Evolutionary conservation across 2,888 invertebrate species (phyloP), one percentile per base, ranked within the genome.

Genomic region (Conomelus anceps): DNA sequence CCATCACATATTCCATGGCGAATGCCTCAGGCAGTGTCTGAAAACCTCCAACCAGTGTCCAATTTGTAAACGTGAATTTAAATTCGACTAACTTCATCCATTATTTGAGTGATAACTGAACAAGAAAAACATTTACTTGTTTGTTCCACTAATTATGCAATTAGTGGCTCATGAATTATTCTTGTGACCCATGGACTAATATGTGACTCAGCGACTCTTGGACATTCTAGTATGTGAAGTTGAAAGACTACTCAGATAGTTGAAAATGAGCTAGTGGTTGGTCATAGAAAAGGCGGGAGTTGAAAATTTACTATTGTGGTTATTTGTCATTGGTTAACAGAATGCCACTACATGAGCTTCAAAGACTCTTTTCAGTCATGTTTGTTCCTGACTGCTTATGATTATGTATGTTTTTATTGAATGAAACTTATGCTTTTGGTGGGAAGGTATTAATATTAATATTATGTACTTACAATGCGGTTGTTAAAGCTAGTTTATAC

Each of bases 1-100:
- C 92, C 96, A 96, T 88, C 97, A 97, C 92, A 95, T 96, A 92
- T 97, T 97, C 93, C 97, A 97, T 92, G 96, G 96, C 0, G 96
- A 96, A 92, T 97, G 97, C 92, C 93, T 97, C 23, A 93, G 97
- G 90, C 95, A 95, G 91, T 97, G 97, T 92, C 94, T 97, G n/a
- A 96, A 96, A 91, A 94, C 94, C 20, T 95, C 95, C 4, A 95
- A 96, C 91, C 94, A 95, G 91, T 97, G 97, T 92, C 97, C 97
- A 0, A 96, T 97, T 92, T 97, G 97, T 93, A 96, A 97, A 91
- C 94, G 96, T 90, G 95, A 95, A 90, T 89, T 91, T 13, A 90
- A 90, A 88, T 91, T 91, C 89, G 90, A 91, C 88, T 90, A 86
- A 91, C n/a, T n/a, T n/a, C n/a, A n/a, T 90, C 91, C 94, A 95